A percentile compares a stretch with the other conserved stretches of the same genome.
Evolutionary conservation across 2,888 invertebrate genomes (phyloP).

Genomic region (Thymelicus lineola): DNA sequence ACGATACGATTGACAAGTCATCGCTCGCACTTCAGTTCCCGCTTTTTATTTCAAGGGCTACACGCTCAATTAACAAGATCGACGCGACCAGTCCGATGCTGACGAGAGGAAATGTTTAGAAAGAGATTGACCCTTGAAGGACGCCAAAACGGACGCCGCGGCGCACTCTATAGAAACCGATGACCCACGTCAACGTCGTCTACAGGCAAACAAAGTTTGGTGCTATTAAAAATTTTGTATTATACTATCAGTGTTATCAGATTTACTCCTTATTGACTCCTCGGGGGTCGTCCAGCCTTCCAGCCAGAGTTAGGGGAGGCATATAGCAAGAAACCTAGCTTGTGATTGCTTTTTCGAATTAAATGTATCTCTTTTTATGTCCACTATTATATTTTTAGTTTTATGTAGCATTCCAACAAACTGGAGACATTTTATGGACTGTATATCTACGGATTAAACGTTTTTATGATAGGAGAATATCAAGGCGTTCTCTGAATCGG

Average conservation of each 20-base stretch:
- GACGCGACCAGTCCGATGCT: too few relatives aligned
- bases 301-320: too few relatives aligned
- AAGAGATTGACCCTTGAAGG: constrained; percentile 1
- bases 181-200: background rate
- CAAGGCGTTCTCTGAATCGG: constrained; percentile 23
- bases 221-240: background rate
- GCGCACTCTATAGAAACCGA: background rate
- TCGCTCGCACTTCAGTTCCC: background rate
- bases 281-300: too few relatives aligned
- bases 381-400: constrained; percentile 7
- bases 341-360: too few relatives aligned
- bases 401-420: constrained; percentile 15
- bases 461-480: constrained; percentile 21
- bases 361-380: background rate
- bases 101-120: background rate
- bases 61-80: background rate
- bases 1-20: background rate
- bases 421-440: constrained; percentile 17
- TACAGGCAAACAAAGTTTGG: background rate
- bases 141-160: background rate
- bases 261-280: too few relatives aligned
- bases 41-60: background rate
- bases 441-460: constrained; percentile 18
- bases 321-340: too few relatives aligned
- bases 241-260: background rate